Evolutionary conservation across 2,888 invertebrate species (phyloP).

Genomic region (Apodemia duryi): DNA sequence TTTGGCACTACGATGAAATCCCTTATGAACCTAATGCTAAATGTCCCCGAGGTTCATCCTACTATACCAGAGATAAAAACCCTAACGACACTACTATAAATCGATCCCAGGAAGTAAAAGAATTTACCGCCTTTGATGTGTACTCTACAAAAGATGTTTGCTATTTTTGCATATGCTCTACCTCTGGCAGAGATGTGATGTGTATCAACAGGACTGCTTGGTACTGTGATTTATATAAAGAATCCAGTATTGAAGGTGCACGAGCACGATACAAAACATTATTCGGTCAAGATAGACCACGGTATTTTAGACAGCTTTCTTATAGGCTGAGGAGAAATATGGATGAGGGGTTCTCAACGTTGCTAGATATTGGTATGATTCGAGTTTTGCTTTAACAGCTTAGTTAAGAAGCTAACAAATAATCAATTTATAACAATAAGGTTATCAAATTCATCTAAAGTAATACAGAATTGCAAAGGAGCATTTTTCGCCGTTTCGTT

Average conservation of each 20-base stretch:
- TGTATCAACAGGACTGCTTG: constrained; percentile 49
- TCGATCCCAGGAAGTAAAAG: neutral
- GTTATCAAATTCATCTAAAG: too few relatives aligned
- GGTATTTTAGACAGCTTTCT: constrained; percentile 55
- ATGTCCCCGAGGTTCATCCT: constrained; percentile 53
- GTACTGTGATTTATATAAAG: constrained; percentile 55
- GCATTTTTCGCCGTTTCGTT: too few relatives aligned
- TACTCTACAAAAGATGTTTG: constrained; percentile 36
- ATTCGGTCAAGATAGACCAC: constrained; percentile 53
- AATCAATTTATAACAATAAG: too few relatives aligned
- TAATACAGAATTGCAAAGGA: too few relatives aligned
- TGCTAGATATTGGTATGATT: constrained; percentile 50
- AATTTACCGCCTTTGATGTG: neutral
- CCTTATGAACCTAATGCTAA: constrained; percentile 50
- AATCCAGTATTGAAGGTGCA: constrained; percentile 35
- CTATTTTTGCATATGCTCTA: constrained; percentile 55
- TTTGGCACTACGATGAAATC: constrained; percentile 68
- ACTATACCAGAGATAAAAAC: constrained; percentile 51
- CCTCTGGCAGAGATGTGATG: constrained; percentile 36
- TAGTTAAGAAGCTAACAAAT: too few relatives aligned
- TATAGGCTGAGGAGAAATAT: constrained; percentile 59
- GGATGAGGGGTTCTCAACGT: constrained; percentile 53
- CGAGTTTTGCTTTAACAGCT: too few relatives aligned
- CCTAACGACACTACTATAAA: neutral
- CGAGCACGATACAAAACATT: constrained; percentile 43